Conservation (phyloP, 2,888 invertebrate genomes). For the Watsonalla binaria region DNA sequence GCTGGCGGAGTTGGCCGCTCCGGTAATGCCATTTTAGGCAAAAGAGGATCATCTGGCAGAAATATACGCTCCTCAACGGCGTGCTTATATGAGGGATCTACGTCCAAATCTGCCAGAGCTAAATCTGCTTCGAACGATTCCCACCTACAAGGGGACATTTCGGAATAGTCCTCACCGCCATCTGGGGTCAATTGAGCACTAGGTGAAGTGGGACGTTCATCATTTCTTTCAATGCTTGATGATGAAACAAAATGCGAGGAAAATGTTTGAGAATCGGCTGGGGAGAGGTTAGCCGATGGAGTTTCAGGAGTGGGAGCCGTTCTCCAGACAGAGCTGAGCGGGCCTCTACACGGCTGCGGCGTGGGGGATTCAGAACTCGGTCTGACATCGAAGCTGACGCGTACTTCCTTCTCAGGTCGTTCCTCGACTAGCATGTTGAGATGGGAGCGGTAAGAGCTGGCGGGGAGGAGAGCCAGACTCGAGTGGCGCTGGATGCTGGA, state of each 20-base stretch:
- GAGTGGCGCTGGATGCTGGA: conserved; percentile 71
- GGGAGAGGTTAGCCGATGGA: conserved; percentile 82
- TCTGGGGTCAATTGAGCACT: conserved; percentile 80
- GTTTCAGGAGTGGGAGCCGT: conserved; percentile 81
- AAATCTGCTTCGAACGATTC: conserved; percentile 81
- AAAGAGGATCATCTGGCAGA: conserved; percentile 78
- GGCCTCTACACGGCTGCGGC: conserved; percentile 62
- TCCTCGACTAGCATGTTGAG: conserved; percentile 73
- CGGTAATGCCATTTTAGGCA: conserved; percentile 70
- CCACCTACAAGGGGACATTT: conserved; percentile 77
- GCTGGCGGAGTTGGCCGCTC: conserved; percentile 80
- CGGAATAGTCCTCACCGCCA: conserved; percentile 65
- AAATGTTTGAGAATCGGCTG: conserved; percentile 79
- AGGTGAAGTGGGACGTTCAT: conserved; percentile 70
- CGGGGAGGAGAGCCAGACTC: conserved; percentile 67
- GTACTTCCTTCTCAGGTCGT: conserved; percentile 66
- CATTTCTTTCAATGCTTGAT: conserved; percentile 68
- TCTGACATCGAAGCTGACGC: conserved; percentile 68
- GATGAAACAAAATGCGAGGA: conserved; percentile 81
- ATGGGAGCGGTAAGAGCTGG: conserved; percentile 71
- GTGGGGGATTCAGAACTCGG: conserved; percentile 53
- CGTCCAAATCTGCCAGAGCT: conserved; percentile 79
- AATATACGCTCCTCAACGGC: conserved; percentile 81
- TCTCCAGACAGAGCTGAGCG: conserved; percentile 65
- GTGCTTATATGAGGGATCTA: conserved; percentile 81